A percentile compares a stretch with the other conserved stretches of the same genome.
Evolutionary conservation across 2,888 invertebrate genomes (phyloP).

Genomic region (Phorcus lineatus): DNA sequence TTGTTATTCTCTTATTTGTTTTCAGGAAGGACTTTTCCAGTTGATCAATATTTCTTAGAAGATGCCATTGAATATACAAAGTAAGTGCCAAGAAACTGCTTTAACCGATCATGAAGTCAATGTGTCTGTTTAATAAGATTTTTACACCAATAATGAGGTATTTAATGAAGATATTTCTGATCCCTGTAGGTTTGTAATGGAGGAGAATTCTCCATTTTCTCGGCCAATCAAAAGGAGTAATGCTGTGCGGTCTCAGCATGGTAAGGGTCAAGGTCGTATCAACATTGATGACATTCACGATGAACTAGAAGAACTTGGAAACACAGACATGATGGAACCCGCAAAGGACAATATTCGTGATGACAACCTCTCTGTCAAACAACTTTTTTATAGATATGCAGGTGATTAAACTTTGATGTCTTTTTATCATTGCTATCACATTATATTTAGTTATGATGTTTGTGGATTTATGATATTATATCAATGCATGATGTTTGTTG

Average conservation of each 20-base stretch:
- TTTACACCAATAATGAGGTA: neutral
- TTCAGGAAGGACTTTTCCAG: slow-evolving; percentile 84
- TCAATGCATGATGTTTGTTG: too few relatives aligned
- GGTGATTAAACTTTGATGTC: slow-evolving; percentile 43
- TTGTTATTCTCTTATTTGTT: neutral
- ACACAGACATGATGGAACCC: slow-evolving; percentile 39
- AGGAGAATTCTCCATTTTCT: slow-evolving; percentile 68
- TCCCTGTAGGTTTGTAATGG: slow-evolving; percentile 60
- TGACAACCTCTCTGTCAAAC: slow-evolving; percentile 66
- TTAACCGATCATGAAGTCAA: neutral
- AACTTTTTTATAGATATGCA: slow-evolving; percentile 62
- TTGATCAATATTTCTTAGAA: slow-evolving; percentile 87
- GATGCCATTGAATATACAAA: slow-evolving; percentile 83
- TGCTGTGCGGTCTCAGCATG: slow-evolving; percentile 43
- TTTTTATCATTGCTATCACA: neutral
- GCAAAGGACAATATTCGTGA: slow-evolving; percentile 64
- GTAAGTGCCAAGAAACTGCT: slow-evolving; percentile 74
- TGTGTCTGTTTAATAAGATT: neutral
- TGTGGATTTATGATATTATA: slow-evolving; percentile 26
- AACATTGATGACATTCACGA: slow-evolving; percentile 45
- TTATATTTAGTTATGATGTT: too few relatives aligned
- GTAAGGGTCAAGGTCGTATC: slow-evolving; percentile 30
- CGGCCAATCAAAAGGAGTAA: slow-evolving; percentile 60
- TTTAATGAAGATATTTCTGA: neutral
- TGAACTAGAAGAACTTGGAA: slow-evolving; percentile 33